Percentiles rank a stretch among this genome's conserved stretches.
Conservation (phyloP, 1,140 invertebrate species). For the Drosophila sturtevanti region DNA sequence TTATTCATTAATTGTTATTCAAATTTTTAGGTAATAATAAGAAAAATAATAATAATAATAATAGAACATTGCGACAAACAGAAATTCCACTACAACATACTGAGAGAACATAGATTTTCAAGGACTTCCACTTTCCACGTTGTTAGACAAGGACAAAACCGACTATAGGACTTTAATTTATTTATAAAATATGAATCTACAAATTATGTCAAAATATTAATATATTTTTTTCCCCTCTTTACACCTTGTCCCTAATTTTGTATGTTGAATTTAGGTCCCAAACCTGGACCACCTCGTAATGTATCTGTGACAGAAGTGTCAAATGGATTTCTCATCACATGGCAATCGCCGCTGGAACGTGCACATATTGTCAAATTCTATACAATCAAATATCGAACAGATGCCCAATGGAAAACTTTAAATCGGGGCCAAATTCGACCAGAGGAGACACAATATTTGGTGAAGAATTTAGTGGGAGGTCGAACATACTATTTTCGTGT, state of each 20-base stretch:
- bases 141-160: not conserved
- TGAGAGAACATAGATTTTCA: no score
- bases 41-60: no score
- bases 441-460: slow-evolving; percentile 94
- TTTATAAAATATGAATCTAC: not conserved
- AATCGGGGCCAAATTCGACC: slow-evolving; percentile 94
- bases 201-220: slow-evolving; percentile 23
- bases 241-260: no score
- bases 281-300: slow-evolving; percentile 93
- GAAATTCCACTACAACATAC: no score
- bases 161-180: not conserved
- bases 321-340: slow-evolving; percentile 94
- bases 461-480: slow-evolving; percentile 94
- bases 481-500: slow-evolving; percentile 95
- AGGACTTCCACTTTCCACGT: no score
- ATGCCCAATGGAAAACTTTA: slow-evolving; percentile 92
- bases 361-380: slow-evolving; percentile 93
- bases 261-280: slow-evolving; percentile 87
- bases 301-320: slow-evolving; percentile 92
- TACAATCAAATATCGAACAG: slow-evolving; percentile 94
- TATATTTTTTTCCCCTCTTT: slow-evolving; percentile 5
- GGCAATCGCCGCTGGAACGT: slow-evolving; percentile 92
- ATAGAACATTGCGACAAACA: no score
- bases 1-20: no score
- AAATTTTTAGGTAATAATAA: no score